Evolutionary conservation across 2,113 vertebrate species (phyloP).

Genomic region (Pterophyllum scalare): DNA sequence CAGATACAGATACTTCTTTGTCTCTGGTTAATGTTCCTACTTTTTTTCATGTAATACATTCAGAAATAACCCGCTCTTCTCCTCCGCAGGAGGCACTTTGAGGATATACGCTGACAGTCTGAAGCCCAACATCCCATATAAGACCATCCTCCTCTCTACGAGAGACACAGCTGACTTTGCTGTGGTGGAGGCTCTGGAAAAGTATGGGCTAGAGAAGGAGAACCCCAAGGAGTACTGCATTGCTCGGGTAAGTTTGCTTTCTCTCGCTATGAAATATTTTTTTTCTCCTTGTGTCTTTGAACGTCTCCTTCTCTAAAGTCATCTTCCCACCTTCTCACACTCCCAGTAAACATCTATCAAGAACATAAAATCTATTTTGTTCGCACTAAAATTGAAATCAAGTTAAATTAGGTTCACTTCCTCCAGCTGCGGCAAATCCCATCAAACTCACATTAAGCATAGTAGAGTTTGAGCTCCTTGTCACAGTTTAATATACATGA

Average conservation of each 20-base stretch:
- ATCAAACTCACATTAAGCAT: background rate
- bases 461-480: background rate
- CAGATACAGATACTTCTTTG: too few relatives aligned
- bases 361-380: background rate
- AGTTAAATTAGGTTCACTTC: background rate
- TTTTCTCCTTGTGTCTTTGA: background rate
- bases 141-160: conserved; percentile 96
- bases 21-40: background rate
- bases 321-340: background rate
- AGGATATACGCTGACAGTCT: conserved; percentile 97
- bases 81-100: conserved; percentile 89
- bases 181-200: conserved; percentile 95
- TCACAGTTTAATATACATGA: background rate
- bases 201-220: conserved; percentile 96
- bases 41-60: background rate
- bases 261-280: too few relatives aligned
- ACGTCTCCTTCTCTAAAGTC: background rate
- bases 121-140: conserved; percentile 97
- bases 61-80: background rate
- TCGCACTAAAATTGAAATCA: background rate
- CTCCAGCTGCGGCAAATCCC: background rate
- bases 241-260: conserved; percentile 82
- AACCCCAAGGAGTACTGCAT: conserved; percentile 96
- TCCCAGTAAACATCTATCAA: background rate
- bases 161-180: conserved; percentile 94